Evolutionary conservation across 2,888 invertebrate genomes (phyloP).

Genomic region (Pocota personata): DNA sequence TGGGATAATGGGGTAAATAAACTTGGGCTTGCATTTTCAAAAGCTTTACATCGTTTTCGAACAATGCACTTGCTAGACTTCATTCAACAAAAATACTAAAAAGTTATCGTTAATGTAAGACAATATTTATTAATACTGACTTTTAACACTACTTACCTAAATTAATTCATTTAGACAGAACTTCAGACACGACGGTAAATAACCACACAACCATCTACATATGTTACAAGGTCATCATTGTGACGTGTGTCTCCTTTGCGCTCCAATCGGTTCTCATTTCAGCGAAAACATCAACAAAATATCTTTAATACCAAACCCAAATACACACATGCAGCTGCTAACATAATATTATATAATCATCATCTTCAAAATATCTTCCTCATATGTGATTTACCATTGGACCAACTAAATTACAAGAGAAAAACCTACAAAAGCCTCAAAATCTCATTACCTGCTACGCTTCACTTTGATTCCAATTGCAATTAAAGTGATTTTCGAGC

Average conservation of each 20-base stretch:
- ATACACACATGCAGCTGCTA: not conserved
- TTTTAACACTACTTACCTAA: not conserved
- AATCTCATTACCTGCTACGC: constrained; percentile 38
- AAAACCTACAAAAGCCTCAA: constrained; percentile 50
- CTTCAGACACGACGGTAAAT: constrained; percentile 1
- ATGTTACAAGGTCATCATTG: constrained; percentile 13
- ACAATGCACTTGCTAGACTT: no score
- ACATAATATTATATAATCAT: constrained; percentile 29
- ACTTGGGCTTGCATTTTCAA: no score
- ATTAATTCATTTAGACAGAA: not conserved
- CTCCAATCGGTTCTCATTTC: not conserved
- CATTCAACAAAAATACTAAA: no score
- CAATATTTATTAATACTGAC: not conserved
- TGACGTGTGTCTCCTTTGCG: not conserved
- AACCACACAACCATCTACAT: not conserved
- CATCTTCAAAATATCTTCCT: constrained; percentile 28
- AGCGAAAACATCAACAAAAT: not conserved
- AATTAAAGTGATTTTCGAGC: constrained; percentile 59
- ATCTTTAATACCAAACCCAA: not conserved
- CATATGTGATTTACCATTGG: constrained; percentile 41
- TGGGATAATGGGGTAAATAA: no score
- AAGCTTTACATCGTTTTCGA: no score
- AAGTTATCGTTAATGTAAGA: not conserved
- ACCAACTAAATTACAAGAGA: constrained; percentile 42
- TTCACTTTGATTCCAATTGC: constrained; percentile 44